Percentiles rank a stretch among this genome's conserved stretches.
phyloP scores from a whole-genome alignment of 1,140 invertebrate species.

The Aporrectodea caliginosa region DNA sequence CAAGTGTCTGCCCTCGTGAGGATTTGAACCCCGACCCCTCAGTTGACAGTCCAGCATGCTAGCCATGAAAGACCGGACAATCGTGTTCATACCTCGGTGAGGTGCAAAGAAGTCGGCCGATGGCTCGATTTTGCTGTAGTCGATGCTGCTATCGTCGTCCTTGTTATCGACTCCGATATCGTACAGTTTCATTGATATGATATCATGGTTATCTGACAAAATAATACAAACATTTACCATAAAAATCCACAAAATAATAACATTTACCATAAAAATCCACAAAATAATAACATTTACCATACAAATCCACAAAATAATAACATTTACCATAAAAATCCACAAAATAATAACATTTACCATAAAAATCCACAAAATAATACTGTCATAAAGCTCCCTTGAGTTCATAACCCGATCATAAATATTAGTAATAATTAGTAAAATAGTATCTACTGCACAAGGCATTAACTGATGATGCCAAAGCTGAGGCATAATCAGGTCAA shows the following conservation, averaged over 20 bases:
- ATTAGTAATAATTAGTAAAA: no score
- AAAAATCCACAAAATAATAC: neutral
- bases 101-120: slow-evolving; percentile 76
- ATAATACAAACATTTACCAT: no score
- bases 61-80: no score
- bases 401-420: no score
- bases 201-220: slow-evolving; percentile 84
- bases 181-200: slow-evolving; percentile 84
- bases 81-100: slow-evolving; percentile 69
- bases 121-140: slow-evolving; percentile 61
- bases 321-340: neutral
- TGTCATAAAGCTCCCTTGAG: neutral
- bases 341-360: neutral
- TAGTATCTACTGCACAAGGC: no score
- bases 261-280: neutral
- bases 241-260: neutral
- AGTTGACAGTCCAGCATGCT: no score
- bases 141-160: slow-evolving; percentile 23
- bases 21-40: no score
- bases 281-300: neutral
- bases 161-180: slow-evolving; percentile 66
- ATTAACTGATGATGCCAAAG: no score
- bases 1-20: no score
- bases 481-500: no score
- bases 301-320: neutral